Conservation (phyloP, 2,797 vertebrate genomes). For the Sylvia borin region DNA sequence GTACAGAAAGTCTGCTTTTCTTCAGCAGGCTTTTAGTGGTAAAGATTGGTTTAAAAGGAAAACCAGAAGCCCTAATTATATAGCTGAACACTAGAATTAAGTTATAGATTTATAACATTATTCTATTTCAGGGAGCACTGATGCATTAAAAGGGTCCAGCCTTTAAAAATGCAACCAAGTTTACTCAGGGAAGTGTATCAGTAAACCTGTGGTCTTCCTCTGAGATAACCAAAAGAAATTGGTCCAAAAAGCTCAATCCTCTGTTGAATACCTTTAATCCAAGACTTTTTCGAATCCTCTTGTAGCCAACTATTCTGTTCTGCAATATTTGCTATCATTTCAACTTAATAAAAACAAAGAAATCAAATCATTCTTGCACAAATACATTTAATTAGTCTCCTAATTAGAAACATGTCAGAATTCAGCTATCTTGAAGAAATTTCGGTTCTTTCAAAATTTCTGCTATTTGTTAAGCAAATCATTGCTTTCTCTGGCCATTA, state of each 20-base stretch:
- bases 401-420: neutral
- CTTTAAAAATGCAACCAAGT: neutral
- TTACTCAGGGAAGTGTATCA: neutral
- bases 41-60: conserved; percentile 54
- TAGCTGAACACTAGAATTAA: conserved; percentile 56
- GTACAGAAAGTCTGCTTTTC: conserved; percentile 57
- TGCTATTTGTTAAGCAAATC: neutral
- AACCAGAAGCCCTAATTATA: conserved; percentile 71
- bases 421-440: neutral
- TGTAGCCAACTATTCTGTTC: neutral
- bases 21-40: conserved; percentile 61
- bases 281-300: neutral
- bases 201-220: neutral
- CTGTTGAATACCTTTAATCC: neutral
- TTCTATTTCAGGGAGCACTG: neutral
- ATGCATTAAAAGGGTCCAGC: neutral
- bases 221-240: neutral
- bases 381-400: neutral
- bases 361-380: neutral
- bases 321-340: neutral
- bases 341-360: neutral
- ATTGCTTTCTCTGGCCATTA: neutral
- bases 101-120: conserved; percentile 16
- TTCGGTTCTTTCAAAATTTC: neutral
- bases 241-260: neutral